These are phyloP conservation scores for Chaenodraco wilsoni DNA, from an alignment of 2,797 vertebrate species.

Conservation along the genomic window DNA sequence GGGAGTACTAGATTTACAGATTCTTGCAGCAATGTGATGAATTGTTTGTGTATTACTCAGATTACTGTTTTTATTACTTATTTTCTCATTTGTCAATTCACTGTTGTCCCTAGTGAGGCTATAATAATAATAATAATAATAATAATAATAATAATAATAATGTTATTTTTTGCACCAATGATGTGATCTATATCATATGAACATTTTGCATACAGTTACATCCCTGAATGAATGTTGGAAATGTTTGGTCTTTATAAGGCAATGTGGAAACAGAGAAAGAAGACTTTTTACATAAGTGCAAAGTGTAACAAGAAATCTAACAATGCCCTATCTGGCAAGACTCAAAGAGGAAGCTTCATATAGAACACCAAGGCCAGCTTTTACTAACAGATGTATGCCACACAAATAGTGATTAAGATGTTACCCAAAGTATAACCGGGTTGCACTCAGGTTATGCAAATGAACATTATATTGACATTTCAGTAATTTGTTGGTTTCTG, in stretches of 20 bases:
- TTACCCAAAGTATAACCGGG: background rate
- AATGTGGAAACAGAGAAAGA: background rate
- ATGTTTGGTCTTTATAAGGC: background rate
- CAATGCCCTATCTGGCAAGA: background rate
- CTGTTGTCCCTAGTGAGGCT: background rate
- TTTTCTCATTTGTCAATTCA: background rate
- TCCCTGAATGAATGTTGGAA: background rate
- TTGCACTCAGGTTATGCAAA: conserved; percentile 9
- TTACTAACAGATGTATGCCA: background rate
- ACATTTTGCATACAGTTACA: background rate
- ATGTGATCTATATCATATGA: background rate
- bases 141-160: too few relatives aligned
- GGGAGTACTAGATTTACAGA: background rate
- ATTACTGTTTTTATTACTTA: background rate
- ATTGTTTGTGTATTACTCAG: background rate
- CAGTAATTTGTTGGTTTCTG: background rate
- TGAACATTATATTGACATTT: background rate
- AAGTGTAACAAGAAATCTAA: background rate
- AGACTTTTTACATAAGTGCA: background rate
- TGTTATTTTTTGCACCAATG: too few relatives aligned
- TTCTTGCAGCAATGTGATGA: background rate
- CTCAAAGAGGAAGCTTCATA: background rate
- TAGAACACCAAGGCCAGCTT: background rate
- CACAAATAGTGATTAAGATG: background rate
- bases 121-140: too few relatives aligned